Conservation (phyloP, 2,797 vertebrate species). For the Coracias cyanogaster region DNA sequence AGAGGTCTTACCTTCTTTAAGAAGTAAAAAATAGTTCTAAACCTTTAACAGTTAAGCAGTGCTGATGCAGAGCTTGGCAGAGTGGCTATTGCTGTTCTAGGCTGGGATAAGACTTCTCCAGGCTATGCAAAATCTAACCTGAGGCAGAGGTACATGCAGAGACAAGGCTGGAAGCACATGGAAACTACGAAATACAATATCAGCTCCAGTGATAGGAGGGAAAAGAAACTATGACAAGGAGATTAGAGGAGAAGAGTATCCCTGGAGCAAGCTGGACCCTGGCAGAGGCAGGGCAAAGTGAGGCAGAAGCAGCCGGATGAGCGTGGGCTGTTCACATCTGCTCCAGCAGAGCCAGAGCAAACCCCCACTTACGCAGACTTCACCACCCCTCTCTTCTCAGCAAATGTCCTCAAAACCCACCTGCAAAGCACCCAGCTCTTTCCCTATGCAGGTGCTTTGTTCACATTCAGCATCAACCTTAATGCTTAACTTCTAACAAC, state of each 20-base stretch:
- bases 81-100: neutral
- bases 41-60: neutral
- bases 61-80: neutral
- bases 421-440: neutral
- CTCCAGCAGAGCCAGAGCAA: neutral
- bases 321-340: accelerated
- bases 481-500: neutral
- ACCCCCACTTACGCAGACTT: accelerated
- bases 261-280: neutral
- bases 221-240: neutral
- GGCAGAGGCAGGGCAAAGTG: neutral
- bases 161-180: neutral
- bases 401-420: neutral
- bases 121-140: neutral
- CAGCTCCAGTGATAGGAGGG: neutral
- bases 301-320: neutral
- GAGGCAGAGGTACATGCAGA: neutral
- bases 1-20: neutral
- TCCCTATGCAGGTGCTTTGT: neutral
- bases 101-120: neutral
- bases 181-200: neutral
- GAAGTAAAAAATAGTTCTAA: neutral
- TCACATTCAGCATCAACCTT: neutral
- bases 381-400: neutral
- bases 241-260: neutral